These are phyloP conservation scores for Halocynthia aurantium DNA, from an alignment of 23 tunicate genomes.

Conservation along the genomic window DNA sequence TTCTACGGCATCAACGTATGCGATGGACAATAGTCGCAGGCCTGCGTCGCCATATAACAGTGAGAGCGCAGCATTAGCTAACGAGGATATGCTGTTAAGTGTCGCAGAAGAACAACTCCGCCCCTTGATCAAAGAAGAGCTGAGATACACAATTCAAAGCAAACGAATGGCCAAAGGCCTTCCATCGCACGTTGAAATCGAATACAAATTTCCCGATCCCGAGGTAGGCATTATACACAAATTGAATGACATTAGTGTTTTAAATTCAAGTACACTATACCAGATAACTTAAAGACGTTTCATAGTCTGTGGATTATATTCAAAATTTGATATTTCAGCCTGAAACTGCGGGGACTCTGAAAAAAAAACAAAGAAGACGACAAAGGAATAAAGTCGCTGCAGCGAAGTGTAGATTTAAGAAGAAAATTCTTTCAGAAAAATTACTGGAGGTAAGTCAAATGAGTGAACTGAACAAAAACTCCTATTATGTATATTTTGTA, in stretches of 20 bases:
- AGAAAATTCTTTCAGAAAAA: constrained; percentile 70
- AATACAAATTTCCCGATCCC: constrained; percentile 38
- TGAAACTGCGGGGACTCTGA: constrained; percentile 36
- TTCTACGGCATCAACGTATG: neutral
- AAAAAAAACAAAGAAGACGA: constrained; percentile 60
- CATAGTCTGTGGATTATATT: neutral
- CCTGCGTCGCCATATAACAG: constrained; percentile 6
- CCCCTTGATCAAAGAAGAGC: constrained; percentile 84
- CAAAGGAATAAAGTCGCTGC: constrained; percentile 93
- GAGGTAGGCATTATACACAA: constrained; percentile 24
- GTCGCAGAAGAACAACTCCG: constrained; percentile 77
- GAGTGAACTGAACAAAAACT: neutral
- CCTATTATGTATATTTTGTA: neutral
- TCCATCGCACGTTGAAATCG: constrained; percentile 64
- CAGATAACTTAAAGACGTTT: neutral
- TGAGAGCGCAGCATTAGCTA: constrained; percentile 1
- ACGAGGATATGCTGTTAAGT: constrained; percentile 48
- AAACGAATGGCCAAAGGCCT: constrained; percentile 76
- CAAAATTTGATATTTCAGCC: constrained; percentile 8
- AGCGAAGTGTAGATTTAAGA: constrained; percentile 88
- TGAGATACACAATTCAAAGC: constrained; percentile 66
- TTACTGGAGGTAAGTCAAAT: constrained; percentile 54
- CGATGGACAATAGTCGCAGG: neutral
- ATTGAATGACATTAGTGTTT: neutral
- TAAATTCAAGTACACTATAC: neutral